Base-by-base conservation (phyloP, 2,888 invertebrate genomes). In the Polylopha cassiicola region DNA sequence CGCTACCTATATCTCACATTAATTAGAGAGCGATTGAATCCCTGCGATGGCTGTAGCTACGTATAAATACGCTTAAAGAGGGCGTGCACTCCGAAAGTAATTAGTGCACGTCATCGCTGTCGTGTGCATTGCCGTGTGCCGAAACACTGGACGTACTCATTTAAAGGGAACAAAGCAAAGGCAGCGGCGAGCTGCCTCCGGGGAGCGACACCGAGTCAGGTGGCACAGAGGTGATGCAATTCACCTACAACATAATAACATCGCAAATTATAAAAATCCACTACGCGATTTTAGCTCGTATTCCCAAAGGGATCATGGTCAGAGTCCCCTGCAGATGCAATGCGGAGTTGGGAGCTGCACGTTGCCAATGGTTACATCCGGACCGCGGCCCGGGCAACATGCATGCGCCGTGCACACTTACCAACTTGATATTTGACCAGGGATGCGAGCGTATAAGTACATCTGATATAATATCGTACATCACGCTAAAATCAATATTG, bases 311-410 rank as follows among this genome's bases (percentile, higher is more conserved):
- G 16, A 38, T 53, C 53, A 54, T 39, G 20, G 8, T 15, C 11
- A 41, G 14, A 14, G 24, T 36, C 14, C 31, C 31, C 14, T 34
- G 31, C 17, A 15, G 20, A 28, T 23, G 28, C 6, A 5, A 7
- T 20, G 18, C 8, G 17, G 27, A 4, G 17, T 16, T 21, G 21
- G 4, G 5, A 13, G 2, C 28, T 33, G 48, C 48, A 48, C 53
- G 46, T 66, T 66, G 60, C 62, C 65, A 59, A 58, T 62, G 61
- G 65, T 58, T 57, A 66, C 65, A 64, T 64, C 65, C 63, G 63
- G 59, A 50, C 51, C 49, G 34, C 22, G 20, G 2, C 48, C 50
- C 53, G 55, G 50, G 49, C 51, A 50, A 52, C 47, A 50, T 45
- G 44, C 47, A 50, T 51, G 44, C 43, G 41, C 39, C 36, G 45